Conservation (phyloP, 2,888 invertebrate species). For the Lepidochitona cinerea region DNA sequence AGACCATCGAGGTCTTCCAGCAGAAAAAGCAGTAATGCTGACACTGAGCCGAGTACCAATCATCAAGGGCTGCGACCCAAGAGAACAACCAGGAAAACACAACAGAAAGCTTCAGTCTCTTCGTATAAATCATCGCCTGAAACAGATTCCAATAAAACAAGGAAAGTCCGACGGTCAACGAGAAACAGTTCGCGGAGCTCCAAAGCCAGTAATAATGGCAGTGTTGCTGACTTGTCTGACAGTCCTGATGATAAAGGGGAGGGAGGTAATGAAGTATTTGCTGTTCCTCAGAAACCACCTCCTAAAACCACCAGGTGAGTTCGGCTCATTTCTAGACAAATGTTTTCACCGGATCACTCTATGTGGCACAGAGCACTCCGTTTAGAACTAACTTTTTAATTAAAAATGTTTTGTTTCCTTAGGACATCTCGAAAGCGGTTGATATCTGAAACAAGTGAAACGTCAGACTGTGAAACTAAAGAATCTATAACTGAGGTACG, state of each 20-base stretch:
- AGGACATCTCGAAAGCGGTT: no score
- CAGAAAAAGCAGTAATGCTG: no score
- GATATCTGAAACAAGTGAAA: no score
- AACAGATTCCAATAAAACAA: conserved; percentile 4
- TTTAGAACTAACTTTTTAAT: no score
- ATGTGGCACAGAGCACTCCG: no score
- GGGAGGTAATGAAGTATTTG: conserved; percentile 6
- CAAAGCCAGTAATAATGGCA: neutral
- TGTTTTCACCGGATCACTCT: no score
- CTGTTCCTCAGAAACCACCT: conserved; percentile 21
- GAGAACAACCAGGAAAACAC: neutral
- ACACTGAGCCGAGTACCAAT: no score
- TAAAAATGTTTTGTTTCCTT: no score
- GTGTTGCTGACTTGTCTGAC: neutral
- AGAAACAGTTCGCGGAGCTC: conserved; percentile 13
- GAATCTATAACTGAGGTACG: no score
- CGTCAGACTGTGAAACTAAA: no score
- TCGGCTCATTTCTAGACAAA: no score
- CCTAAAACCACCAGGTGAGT: conserved; percentile 27
- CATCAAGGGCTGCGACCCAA: neutral
- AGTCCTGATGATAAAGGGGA: conserved; percentile 12
- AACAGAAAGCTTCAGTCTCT: conserved; percentile 5
- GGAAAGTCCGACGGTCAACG: conserved; percentile 24
- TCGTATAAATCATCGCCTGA: conserved; percentile 3
- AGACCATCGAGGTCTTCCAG: no score